A percentile compares a stretch with the other conserved stretches of the same genome.
phyloP scores from a whole-genome alignment of 2,113 vertebrate species.

The Atrichornis clamosus region DNA sequence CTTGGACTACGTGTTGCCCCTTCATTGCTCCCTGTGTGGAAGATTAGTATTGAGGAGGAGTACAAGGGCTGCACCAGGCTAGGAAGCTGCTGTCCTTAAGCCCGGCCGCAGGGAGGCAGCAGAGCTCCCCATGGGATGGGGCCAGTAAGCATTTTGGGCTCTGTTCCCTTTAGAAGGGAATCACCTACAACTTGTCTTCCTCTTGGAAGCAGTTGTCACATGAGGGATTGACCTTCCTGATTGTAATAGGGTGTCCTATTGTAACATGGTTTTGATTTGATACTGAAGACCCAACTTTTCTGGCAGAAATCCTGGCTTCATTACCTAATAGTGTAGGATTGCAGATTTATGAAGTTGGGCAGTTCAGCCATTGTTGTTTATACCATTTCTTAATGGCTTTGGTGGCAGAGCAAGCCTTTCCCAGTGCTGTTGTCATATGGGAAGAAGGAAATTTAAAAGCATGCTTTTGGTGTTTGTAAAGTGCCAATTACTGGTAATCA shows the following conservation, averaged over 20 bases:
- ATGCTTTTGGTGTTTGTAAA: background rate
- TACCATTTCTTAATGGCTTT: background rate
- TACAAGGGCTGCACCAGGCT: background rate
- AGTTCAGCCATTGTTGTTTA: background rate
- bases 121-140: background rate
- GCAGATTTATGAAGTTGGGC: background rate
- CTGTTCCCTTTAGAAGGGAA: no score
- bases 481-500: background rate
- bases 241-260: background rate
- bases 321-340: background rate
- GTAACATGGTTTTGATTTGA: background rate
- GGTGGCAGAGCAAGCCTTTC: background rate
- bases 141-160: no score
- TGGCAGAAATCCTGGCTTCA: background rate
- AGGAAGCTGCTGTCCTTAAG: background rate
- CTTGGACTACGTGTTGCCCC: background rate
- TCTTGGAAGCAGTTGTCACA: no score
- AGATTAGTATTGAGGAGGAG: background rate
- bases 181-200: no score
- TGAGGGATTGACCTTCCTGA: no score
- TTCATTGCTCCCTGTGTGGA: background rate
- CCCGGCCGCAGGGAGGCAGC: background rate
- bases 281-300: background rate
- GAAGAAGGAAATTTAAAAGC: background rate
- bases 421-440: background rate